Conservation (phyloP, 2,888 invertebrate species). For the Deilephila elpenor region DNA sequence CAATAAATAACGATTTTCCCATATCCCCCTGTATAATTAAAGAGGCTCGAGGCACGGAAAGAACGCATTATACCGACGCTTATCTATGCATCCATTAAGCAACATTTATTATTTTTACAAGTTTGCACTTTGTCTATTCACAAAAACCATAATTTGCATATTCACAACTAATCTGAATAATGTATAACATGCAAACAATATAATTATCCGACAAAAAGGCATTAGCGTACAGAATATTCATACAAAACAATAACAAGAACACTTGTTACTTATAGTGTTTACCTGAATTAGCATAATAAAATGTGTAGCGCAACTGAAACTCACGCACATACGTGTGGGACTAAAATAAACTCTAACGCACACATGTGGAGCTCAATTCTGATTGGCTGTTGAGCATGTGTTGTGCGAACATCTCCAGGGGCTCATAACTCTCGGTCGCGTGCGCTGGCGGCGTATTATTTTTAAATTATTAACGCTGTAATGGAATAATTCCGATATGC, state of each 20-base stretch:
- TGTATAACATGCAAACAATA: conserved; percentile 29
- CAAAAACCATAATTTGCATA: conserved; percentile 20
- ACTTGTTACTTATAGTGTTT: conserved; percentile 49
- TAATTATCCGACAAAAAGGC: conserved; percentile 24
- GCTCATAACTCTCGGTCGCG: conserved; percentile 75
- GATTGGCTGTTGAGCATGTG: conserved; percentile 39
- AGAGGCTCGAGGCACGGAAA: conserved; percentile 4
- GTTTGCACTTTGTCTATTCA: conserved; percentile 5
- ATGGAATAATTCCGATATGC: conserved; percentile 82
- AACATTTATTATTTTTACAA: conserved; percentile 6
- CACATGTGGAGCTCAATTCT: conserved; percentile 40
- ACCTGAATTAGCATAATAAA: conserved; percentile 60
- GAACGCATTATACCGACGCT: neutral
- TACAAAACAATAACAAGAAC: conserved; percentile 40
- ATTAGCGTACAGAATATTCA: conserved; percentile 27
- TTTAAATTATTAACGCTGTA: conserved; percentile 81
- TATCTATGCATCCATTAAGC: conserved; percentile 11
- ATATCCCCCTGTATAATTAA: neutral
- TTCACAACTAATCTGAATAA: conserved; percentile 27
- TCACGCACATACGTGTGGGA: conserved; percentile 52
- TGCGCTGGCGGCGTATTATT: conserved; percentile 75
- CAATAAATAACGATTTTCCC: neutral
- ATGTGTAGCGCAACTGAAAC: conserved; percentile 55
- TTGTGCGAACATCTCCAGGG: conserved; percentile 70
- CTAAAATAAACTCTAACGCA: conserved; percentile 41